Evolutionary conservation across 2,797 vertebrate genomes (phyloP).

Genomic region (Crenuchus spilurus): DNA sequence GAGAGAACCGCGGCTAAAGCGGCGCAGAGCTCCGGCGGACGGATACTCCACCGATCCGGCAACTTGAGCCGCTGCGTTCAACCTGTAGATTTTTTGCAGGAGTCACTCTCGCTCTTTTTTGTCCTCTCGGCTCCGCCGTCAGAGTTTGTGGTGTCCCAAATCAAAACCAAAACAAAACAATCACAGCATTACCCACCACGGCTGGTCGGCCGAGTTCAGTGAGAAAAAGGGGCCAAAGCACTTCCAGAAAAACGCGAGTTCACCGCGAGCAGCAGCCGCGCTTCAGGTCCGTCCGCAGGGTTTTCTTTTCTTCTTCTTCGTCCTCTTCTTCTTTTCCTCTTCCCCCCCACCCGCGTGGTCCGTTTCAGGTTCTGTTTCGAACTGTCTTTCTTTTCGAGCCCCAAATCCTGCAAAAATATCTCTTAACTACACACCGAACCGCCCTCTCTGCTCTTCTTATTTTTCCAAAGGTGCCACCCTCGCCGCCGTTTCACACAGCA

Average conservation of each 20-base stretch:
- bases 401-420: conserved; percentile 41
- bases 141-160: conserved; percentile 56
- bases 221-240: conserved; percentile 45
- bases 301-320: conserved; percentile 27
- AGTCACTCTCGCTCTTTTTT: conserved; percentile 49
- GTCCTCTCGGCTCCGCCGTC: conserved; percentile 47
- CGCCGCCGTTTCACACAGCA: conserved; percentile 73
- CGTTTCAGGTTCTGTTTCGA: conserved; percentile 55
- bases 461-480: conserved; percentile 75
- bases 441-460: conserved; percentile 82
- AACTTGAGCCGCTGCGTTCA: conserved; percentile 59
- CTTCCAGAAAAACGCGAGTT: conserved; percentile 51
- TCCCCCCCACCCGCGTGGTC: conserved; percentile 34
- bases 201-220: conserved; percentile 50
- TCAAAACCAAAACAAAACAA: conserved; percentile 11
- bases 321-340: not conserved
- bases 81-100: conserved; percentile 73
- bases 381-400: conserved; percentile 55
- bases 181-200: conserved; percentile 54
- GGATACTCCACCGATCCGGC: conserved; percentile 47
- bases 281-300: conserved; percentile 27
- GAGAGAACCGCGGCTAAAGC: conserved; percentile 38
- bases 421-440: conserved; percentile 68
- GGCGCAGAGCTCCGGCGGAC: too few relatives aligned
- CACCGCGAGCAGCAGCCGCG: conserved; percentile 42